phyloP scores from a whole-genome alignment of 1,140 invertebrate species.

The Drosophila eugracilis region DNA sequence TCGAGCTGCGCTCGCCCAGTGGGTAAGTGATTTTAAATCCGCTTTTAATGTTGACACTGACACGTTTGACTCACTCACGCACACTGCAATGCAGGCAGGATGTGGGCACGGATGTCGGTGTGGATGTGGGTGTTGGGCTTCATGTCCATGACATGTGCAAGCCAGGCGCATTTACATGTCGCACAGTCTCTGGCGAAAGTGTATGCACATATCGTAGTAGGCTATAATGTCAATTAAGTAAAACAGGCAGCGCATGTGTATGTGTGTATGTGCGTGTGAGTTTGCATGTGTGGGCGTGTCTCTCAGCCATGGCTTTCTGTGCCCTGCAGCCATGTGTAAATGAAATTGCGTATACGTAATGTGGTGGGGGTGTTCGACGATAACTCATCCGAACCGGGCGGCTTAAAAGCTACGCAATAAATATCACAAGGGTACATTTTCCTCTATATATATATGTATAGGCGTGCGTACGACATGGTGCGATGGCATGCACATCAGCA shows the following conservation, averaged over 20 bases:
- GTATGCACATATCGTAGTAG: conserved; percentile 81
- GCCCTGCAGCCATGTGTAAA: conserved; percentile 77
- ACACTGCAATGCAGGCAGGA: conserved; percentile 1
- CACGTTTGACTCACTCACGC: conserved; percentile 54
- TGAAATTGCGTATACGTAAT: conserved; percentile 75
- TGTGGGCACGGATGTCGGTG: neutral
- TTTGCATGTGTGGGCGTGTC: conserved; percentile 41
- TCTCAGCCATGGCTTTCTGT: conserved; percentile 57
- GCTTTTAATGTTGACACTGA: conserved; percentile 84
- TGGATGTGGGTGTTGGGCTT: neutral
- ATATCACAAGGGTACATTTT: conserved; percentile 23
- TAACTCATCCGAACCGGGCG: conserved; percentile 31
- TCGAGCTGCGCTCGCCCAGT: conserved; percentile 17
- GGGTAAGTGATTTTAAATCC: conserved; percentile 83
- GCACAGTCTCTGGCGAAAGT: conserved; percentile 63
- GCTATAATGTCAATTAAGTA: conserved; percentile 81
- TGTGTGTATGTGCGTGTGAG: conserved; percentile 10
- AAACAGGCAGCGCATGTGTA: conserved; percentile 25
- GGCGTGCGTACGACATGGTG: neutral
- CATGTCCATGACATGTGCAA: conserved; percentile 68
- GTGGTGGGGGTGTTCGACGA: conserved; percentile 21
- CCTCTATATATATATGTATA: neutral
- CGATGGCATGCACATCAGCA: conserved; percentile 26
- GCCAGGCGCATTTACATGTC: conserved; percentile 77
- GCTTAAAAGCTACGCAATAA: conserved; percentile 66